Percentiles rank a stretch among this genome's conserved stretches.
phyloP scores from a whole-genome alignment of 2,113 vertebrate species.

The Pterocles gutturalis region DNA sequence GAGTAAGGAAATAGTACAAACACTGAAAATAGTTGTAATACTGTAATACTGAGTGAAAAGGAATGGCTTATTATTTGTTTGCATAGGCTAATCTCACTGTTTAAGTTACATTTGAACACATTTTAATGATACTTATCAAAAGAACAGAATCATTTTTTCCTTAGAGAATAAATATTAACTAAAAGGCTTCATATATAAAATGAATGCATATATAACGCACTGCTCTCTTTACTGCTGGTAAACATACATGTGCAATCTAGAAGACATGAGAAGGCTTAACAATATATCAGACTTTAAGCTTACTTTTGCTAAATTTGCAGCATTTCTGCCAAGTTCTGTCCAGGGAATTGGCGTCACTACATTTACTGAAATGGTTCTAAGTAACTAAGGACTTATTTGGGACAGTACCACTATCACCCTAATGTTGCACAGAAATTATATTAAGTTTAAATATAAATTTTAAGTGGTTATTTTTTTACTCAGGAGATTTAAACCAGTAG shows the following conservation, averaged over 20 bases:
- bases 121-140: not conserved
- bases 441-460: not conserved
- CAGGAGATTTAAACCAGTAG: not conserved
- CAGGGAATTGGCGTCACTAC: not conserved
- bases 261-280: not conserved
- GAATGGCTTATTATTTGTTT: not conserved
- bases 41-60: not conserved
- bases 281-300: not conserved
- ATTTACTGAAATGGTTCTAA: not conserved
- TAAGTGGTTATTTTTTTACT: not conserved
- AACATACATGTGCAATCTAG: not conserved
- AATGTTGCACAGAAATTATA: not conserved
- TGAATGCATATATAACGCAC: not conserved
- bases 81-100: not conserved
- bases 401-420: not conserved
- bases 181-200: not conserved
- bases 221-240: not conserved
- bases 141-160: not conserved
- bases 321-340: not conserved
- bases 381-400: not conserved
- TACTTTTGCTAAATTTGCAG: not conserved
- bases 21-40: not conserved
- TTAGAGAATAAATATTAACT: not conserved
- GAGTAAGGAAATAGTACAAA: not conserved
- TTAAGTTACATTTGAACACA: not conserved